Base-by-base conservation (phyloP, 2,797 vertebrate species). In the Pseudomugil tenellus region DNA sequence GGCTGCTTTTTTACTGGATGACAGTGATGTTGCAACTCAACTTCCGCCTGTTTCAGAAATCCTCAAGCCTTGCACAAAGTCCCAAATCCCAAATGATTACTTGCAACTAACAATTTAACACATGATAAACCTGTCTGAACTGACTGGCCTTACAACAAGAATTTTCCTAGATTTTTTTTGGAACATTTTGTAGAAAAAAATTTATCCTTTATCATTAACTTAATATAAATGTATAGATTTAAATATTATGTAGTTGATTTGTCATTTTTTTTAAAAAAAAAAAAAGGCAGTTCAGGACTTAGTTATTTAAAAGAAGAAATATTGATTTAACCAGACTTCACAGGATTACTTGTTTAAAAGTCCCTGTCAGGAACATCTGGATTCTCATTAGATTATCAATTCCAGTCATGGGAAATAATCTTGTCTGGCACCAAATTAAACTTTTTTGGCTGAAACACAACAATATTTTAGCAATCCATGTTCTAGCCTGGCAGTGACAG, bases 41-140 rank as follows among this genome's bases (percentile, higher is more conserved):
- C 74, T 64, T 76, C 25, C 72, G 64, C 82, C 64, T 57, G 29
- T 75, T 77, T 80, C 6, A 81, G 32, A 75, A 76, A 76, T 55
- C 39, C 19, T 46, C 12, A 46, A 37, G 8, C 25, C 29, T 76
- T 83, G 59, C 73, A 79, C 63, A 77, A 78, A 77, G 55, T n/a
- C 29, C 21, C 7, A 67, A 65, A 23, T 14, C 48, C 34, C 63
- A 48, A 4, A 28, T 53, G 48, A 37, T 53, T 62, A 69, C 58
- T 8, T 31, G 39, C n/a, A 67, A 21, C 34, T 64, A 23, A n/a
- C 26, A 58, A 1, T 37, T 67, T 51, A 56, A 56, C 63, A 60
- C 57, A 48, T 13, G 25, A 28, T 49, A 41, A 19, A 6, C 1
- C 17, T 49, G 1, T 23, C 23, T 51, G 48, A 51, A 51, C 43